Conservation (phyloP, 2,797 vertebrate genomes). For the Steatocranus sp. region DNA sequence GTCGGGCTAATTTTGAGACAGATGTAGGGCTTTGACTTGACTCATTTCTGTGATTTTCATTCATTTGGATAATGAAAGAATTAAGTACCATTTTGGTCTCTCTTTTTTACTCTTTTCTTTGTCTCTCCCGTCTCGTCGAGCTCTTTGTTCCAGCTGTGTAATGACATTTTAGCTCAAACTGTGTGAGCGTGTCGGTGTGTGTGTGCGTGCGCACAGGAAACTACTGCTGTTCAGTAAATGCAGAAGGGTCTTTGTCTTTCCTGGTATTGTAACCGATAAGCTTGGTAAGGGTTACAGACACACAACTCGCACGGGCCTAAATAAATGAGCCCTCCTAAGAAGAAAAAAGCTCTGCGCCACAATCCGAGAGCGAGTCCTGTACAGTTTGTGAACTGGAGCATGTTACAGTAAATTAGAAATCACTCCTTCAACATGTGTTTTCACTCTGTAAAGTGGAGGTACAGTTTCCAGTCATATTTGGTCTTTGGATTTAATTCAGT, state of each 20-base stretch:
- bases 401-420: slow-evolving; percentile 40
- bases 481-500: slow-evolving; percentile 54
- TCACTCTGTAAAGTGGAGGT: slow-evolving; percentile 50
- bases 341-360: not conserved
- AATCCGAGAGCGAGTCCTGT: slow-evolving; percentile 7
- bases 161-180: slow-evolving; percentile 68
- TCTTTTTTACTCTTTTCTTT: slow-evolving; percentile 10
- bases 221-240: slow-evolving; percentile 36
- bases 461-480: slow-evolving; percentile 31
- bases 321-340: slow-evolving; percentile 14
- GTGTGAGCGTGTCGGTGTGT: slow-evolving; percentile 13
- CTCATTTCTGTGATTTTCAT: slow-evolving; percentile 55
- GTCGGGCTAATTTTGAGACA: slow-evolving; percentile 54
- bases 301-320: not conserved
- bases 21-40: slow-evolving; percentile 46
- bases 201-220: slow-evolving; percentile 30
- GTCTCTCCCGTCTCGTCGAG: slow-evolving; percentile 36
- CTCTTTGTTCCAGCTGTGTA: slow-evolving; percentile 54
- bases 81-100: slow-evolving; percentile 47
- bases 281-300: slow-evolving; percentile 11
- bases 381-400: slow-evolving; percentile 24
- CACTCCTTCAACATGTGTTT: slow-evolving; percentile 55
- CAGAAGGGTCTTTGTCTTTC: slow-evolving; percentile 47
- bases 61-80: slow-evolving; percentile 66
- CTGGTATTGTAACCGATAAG: slow-evolving; percentile 45